Conservation (phyloP, 2,797 vertebrate species). For the Gypaetus barbatus region DNA sequence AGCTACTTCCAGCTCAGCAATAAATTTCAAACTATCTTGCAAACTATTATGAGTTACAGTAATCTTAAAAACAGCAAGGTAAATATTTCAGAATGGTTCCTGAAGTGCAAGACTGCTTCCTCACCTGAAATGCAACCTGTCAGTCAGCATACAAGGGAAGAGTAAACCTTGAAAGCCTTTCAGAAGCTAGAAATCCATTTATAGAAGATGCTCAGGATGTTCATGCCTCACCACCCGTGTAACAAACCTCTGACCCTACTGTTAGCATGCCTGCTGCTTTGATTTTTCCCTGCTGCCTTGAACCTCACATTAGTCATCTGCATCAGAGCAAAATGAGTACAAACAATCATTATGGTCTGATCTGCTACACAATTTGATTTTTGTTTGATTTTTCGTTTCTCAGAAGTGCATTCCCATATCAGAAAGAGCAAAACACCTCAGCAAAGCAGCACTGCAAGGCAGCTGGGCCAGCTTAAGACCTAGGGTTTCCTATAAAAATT, state of each 20-base stretch:
- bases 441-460: background rate
- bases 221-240: background rate
- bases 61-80: constrained; percentile 13
- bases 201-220: background rate
- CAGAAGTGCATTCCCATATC: background rate
- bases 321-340: background rate
- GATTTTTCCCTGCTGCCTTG: background rate
- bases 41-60: constrained; percentile 24
- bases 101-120: constrained; percentile 13
- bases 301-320: background rate
- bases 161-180: background rate
- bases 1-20: background rate
- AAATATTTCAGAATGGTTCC: constrained; percentile 20
- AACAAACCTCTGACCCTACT: background rate
- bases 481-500: background rate
- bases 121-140: background rate
- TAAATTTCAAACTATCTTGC: background rate
- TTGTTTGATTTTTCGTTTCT: background rate
- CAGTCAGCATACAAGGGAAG: background rate
- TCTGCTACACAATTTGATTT: background rate
- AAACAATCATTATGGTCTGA: background rate
- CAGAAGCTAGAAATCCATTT: background rate
- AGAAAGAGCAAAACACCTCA: background rate
- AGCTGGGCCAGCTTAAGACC: background rate
- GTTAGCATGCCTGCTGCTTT: background rate